Conservation (phyloP, 2,113 vertebrate genomes). For the Antidorcas marsupialis region DNA sequence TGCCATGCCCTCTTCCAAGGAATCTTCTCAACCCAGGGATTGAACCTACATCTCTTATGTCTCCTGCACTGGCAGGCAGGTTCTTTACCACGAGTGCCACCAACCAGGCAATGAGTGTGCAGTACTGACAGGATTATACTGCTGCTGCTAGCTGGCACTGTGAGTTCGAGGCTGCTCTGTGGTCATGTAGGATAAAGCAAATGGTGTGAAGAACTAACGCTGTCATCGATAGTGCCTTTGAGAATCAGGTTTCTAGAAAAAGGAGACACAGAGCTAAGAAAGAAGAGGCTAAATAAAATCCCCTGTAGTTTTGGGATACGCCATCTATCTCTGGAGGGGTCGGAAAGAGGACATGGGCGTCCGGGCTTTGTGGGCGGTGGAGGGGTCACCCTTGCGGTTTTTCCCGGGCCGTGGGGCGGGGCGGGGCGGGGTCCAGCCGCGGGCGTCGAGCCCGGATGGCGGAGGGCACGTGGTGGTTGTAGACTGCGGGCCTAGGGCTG, state of each 20-base stretch:
- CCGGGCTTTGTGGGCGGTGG: not conserved
- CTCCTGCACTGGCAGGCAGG: not conserved
- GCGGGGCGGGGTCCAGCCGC: fast-evolving
- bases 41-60: not conserved
- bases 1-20: not conserved
- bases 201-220: not conserved
- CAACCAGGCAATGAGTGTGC: not conserved
- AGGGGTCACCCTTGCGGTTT: too few species aligned
- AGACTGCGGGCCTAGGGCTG: not conserved
- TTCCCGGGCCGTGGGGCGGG: fast-evolving
- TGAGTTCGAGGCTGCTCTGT: not conserved
- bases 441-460: not conserved
- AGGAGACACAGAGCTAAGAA: not conserved
- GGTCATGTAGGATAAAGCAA: not conserved
- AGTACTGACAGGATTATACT: not conserved
- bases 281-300: not conserved
- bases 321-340: fast-evolving
- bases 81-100: not conserved
- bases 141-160: not conserved
- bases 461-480: not conserved
- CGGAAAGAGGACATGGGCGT: fast-evolving
- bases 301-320: not conserved
- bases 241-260: not conserved
- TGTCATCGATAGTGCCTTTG: not conserved
- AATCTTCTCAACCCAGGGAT: not conserved